Conservation (phyloP, 2,888 invertebrate genomes). For the Trichopria drosophilae region DNA sequence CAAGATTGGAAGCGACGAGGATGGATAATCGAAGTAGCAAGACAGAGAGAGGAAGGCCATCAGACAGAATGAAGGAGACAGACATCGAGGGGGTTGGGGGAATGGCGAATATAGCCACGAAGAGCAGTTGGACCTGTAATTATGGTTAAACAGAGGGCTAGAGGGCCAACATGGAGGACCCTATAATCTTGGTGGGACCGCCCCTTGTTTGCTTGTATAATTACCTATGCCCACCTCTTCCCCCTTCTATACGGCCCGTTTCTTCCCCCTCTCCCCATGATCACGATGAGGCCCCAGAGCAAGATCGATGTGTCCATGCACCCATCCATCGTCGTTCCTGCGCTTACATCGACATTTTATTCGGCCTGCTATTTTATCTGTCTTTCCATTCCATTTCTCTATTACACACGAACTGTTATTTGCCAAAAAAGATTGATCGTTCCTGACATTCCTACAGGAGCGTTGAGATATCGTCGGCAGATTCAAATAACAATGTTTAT, state of each 20-base stretch:
- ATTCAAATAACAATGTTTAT: no score
- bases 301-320: constrained; percentile 7
- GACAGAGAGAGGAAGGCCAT: constrained; percentile 1
- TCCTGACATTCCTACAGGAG: no score
- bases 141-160: constrained; percentile 47
- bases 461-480: no score
- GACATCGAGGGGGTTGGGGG: no score
- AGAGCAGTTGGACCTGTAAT: constrained; percentile 52
- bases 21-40: not conserved
- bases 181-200: constrained; percentile 53
- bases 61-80: no score
- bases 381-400: no score
- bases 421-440: no score
- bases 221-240: constrained; percentile 49
- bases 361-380: no score
- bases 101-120: no score
- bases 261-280: not conserved
- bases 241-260: not conserved
- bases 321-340: constrained; percentile 10
- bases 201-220: constrained; percentile 57
- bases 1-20: no score
- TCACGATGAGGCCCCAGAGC: no score
- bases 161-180: constrained; percentile 37
- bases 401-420: no score
- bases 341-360: constrained; percentile 18